Percentiles rank a stretch among this genome's conserved stretches.
Evolutionary conservation across 2,113 vertebrate genomes (phyloP).

Genomic region (Beaufortia kweichowensis): DNA sequence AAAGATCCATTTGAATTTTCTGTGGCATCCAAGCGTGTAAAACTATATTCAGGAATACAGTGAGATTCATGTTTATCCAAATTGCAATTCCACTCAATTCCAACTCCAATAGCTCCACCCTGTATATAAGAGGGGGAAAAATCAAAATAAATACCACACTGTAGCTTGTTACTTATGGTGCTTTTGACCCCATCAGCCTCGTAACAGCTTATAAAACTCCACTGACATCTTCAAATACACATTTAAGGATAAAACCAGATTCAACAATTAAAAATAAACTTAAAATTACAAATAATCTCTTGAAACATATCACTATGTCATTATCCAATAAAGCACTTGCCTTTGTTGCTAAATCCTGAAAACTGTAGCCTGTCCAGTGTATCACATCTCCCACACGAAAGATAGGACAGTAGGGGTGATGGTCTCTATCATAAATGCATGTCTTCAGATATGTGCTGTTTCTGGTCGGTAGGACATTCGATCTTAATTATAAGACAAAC

Average conservation of each 20-base stretch:
- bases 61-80: conserved; percentile 84
- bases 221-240: no score
- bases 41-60: conserved; percentile 89
- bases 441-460: conserved; percentile 80
- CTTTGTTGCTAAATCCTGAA: conserved; percentile 85
- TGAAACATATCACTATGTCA: background rate
- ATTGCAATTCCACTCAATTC: conserved; percentile 94
- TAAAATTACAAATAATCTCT: no score
- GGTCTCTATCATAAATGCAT: conserved; percentile 76
- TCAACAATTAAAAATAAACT: background rate
- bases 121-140: conserved; percentile 54
- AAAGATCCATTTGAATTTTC: conserved; percentile 68
- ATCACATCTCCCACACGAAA: conserved; percentile 84
- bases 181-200: background rate
- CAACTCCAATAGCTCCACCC: conserved; percentile 91
- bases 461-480: conserved; percentile 79
- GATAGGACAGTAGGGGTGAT: conserved; percentile 89
- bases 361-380: conserved; percentile 76
- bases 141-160: background rate
- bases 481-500: conserved; percentile 69
- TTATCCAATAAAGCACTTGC: conserved; percentile 63
- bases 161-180: background rate
- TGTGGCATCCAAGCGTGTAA: conserved; percentile 84
- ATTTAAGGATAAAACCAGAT: background rate
- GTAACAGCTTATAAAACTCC: background rate